Evolutionary conservation across 2,797 vertebrate genomes (phyloP), one percentile per base, ranked within the genome.

Genomic region (Galaxias olidus): DNA sequence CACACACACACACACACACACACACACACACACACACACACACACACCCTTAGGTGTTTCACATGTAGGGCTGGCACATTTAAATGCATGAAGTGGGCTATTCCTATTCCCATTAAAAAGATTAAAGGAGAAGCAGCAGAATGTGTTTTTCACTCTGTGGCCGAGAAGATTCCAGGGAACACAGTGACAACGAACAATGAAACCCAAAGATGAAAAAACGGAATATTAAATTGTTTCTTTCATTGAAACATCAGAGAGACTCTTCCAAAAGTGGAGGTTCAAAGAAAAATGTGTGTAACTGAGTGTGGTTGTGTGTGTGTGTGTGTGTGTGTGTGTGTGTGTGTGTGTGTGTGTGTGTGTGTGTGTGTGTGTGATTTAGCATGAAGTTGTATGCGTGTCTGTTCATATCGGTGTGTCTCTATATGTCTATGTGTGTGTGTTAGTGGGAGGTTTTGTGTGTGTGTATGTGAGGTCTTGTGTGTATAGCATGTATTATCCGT

Each of bases 191-290:
- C 79, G 76, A 77, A 74, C 78, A 77, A 61, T 8, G 76, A 65
- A 81, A 78, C 68, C 62, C 61, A 70, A n/a, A 72, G 68, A 79
- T 83, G 80, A 84, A 80, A 81, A 60, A 86, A 75, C 72, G 40
- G 69, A 84, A 87, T 85, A 68, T 77, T 83, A 87, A 89, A 90
- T 88, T 84, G 86, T 87, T 83, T 82, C 88, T 86, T 91, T 89
- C 85, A 90, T 88, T 90, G 88, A 89, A 91, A 87, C 88, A 87
- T 90, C 85, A 91, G 90, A 83, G 79, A 86, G 80, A 81, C 74
- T 58, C 68, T 87, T 90, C 87, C 76, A 86, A 91, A 87, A 86
- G 9, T 82, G 74, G 72, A 60, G 71, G 84, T 86, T 91, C 88
- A 91, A 91, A 90, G 86, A 79, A 42, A 78, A 76, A 81, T 74